Base-by-base conservation (phyloP, 2,797 vertebrate species). In the Microctenopoma steveboyesi region DNA sequence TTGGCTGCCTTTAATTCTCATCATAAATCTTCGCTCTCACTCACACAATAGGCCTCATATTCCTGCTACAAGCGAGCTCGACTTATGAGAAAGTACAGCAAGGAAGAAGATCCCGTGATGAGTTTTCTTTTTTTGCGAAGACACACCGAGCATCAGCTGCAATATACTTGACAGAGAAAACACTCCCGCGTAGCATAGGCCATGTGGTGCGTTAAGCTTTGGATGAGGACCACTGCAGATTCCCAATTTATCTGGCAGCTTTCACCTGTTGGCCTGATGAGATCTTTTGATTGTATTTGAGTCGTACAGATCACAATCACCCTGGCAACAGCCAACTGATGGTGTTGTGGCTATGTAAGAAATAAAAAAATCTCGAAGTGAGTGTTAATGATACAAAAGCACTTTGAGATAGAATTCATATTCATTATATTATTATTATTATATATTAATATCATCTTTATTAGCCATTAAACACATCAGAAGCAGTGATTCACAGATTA, bases 1-100 rank as follows among this genome's bases (percentile, higher is more conserved):
- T 80, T 87, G 90, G 83, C 86, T 64, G 81, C 72, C 77, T 86
- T 87, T 89, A 90, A 89, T 91, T 91, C 87, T 87, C 49, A 82
- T 85, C 86, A 85, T 91, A 91, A 91, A 91, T 91, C 85, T 88
- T 86, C 63, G 74, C 61, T 46, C 67, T 49, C 68, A 1, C 77
- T 71, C 78, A 77, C 75, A 79, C 76, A 81, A 75, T 85, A 57
- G 53, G 56, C 64, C 73, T 81, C 74, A 77, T 75, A 81, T 78
- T 84, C 74, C 79, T 22, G 8, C 77, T 69, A 76, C 84, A 71
- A 88, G n/a, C 16, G 75, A 58, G 76, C 70, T 81, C 72, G 64
- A 78, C 69, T 83, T 86, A 85, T 86, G 83, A 92, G 75, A 86
- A 86, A 81, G 61, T 65, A 81, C 69, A 62, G 68, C 27, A 15